These are phyloP conservation scores for Crocallis elinguaria DNA, from an alignment of 2,888 invertebrate genomes.

Conservation along the genomic window DNA sequence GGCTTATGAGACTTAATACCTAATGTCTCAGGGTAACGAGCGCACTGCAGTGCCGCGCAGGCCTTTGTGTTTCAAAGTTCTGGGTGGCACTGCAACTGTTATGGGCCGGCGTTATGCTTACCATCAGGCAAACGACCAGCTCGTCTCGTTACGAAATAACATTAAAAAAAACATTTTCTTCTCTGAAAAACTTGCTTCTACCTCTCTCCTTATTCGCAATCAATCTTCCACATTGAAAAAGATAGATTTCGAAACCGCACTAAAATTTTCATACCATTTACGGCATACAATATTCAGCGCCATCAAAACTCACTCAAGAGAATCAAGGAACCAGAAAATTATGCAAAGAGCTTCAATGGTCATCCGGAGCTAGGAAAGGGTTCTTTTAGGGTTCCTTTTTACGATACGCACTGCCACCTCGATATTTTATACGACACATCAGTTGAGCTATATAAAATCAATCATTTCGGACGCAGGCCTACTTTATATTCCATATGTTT, in stretches of 20 bases:
- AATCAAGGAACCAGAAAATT: constrained; percentile 75
- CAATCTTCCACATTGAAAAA: constrained; percentile 26
- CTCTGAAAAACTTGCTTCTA: not conserved
- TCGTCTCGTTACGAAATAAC: no score
- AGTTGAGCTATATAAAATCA: constrained; percentile 51
- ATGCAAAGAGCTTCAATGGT: constrained; percentile 75
- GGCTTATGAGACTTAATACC: no score
- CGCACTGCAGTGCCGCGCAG: no score
- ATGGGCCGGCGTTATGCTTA: no score
- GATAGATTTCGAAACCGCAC: constrained; percentile 27
- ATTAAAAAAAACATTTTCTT: not conserved
- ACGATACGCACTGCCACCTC: constrained; percentile 51
- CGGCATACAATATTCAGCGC: constrained; percentile 31
- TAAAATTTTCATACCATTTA: constrained; percentile 27
- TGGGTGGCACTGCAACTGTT: no score
- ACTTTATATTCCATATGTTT: constrained; percentile 68
- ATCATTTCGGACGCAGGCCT: constrained; percentile 54
- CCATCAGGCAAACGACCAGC: no score
- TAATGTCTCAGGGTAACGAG: no score
- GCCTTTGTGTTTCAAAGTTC: no score
- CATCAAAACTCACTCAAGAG: constrained; percentile 44
- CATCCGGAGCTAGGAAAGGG: constrained; percentile 46
- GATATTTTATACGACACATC: constrained; percentile 57
- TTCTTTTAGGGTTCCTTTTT: constrained; percentile 44
- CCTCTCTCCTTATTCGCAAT: constrained; percentile 14